These are phyloP conservation scores for Clamator glandarius DNA, from an alignment of 2,797 vertebrate genomes.

Conservation along the genomic window DNA sequence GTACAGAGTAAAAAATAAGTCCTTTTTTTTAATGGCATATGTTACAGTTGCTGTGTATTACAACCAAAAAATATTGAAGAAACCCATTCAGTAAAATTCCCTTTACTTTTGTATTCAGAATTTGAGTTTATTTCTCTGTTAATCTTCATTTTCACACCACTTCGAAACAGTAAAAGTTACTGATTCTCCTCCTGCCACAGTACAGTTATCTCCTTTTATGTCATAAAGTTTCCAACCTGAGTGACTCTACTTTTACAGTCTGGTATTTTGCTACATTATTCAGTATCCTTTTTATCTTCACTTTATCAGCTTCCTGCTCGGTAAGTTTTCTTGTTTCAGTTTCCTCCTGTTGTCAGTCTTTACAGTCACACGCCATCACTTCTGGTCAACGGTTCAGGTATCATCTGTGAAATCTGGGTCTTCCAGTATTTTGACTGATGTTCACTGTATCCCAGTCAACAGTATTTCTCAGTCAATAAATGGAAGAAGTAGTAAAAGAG, in stretches of 20 bases:
- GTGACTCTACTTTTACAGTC: not conserved
- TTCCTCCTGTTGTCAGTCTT: not conserved
- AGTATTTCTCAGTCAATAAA: not conserved
- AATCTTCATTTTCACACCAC: not conserved
- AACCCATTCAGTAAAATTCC: not conserved
- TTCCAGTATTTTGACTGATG: not conserved
- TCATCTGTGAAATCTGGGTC: not conserved
- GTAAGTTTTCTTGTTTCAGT: not conserved
- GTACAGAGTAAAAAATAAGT: not conserved
- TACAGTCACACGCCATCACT: not conserved
- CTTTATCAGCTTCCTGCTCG: conserved; percentile 16
- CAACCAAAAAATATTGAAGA: not conserved
- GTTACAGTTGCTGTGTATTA: not conserved
- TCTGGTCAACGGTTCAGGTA: not conserved
- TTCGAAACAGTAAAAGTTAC: not conserved
- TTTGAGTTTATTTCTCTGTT: not conserved
- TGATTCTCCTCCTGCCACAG: not conserved
- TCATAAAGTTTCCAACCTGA: not conserved
- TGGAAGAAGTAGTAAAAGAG: not conserved
- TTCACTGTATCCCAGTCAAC: not conserved
- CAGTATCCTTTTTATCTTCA: not conserved
- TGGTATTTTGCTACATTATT: not conserved
- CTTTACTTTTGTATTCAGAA: not conserved
- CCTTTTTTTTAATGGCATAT: not conserved
- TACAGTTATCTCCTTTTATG: not conserved